Evolutionary conservation across 2,888 invertebrate genomes (phyloP), one percentile per base, ranked within the genome.

Genomic region (Rhodophaea formosa): DNA sequence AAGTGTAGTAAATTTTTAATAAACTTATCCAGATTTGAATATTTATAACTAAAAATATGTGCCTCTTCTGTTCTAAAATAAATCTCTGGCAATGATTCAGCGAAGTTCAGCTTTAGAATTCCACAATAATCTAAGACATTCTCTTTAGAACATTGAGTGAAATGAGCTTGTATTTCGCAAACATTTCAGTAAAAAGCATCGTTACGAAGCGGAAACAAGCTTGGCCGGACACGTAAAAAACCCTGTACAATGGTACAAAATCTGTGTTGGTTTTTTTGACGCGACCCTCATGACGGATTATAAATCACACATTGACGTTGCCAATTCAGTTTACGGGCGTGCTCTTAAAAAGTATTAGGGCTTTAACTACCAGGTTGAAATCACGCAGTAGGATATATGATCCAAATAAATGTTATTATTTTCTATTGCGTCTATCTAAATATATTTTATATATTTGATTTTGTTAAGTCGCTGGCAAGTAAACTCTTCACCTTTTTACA

Each of bases 21-120:
- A 23, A 23, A 23, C 23, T 23, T 23, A 23, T 23, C 5, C 23
- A 23, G 23, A 23, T 5, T 23, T 23, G 23, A 23, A 23, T 23
- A 23, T 3, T 39, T n/a, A 39, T 39, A 12, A 10, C 7, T 32
- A 15, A 32, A 14, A 7, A 10, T 15, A 49, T 32, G 29, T 16
- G 30, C n/a, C 30, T n/a, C 8, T 15, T 30, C 49, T 16, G 15
- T 35, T 51, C n/a, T 2, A 35, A 0, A 5, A 23, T 35, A 12
- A 12, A 32, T 51, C 51, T 51, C 16, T 51, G 35, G 51, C 7
- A 35, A 51, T 49, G 51, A 51, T 43, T 29, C 15, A 23, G 30
- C 74, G 75, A 75, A 78, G 79, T 82, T 63, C 69, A 70, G 60
- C 68, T 70, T 66, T 72, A 69, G 74, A 79, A 75, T 75, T 76